Base-by-base conservation (phyloP, 2,888 invertebrate genomes). In the Drosophila nr. fundita region DNA sequence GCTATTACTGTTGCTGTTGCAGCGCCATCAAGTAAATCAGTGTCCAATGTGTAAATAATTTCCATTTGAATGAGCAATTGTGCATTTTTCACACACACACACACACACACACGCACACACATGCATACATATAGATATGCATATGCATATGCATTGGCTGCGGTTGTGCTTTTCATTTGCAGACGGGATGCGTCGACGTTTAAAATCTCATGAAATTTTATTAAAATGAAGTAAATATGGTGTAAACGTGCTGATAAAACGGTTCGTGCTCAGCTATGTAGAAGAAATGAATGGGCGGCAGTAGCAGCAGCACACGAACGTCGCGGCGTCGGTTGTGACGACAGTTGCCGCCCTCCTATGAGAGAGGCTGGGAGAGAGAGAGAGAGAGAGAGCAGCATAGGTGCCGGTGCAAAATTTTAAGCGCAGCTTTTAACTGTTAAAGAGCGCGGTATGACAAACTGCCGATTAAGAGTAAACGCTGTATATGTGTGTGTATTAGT, bases 211-310 rank as follows among this genome's bases (percentile, higher is more conserved):
- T 91, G 89, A 90, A 91, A 89, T 86, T 91, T 91, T 90, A 90
- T 91, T 91, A 89, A 90, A 88, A 90, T 89, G 91, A 90, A 92
- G 92, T 90, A 92, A 92, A 91, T 91, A 92, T 90, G 90, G 91
- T 92, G 92, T 92, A 92, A 92, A 92, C 87, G 88, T 91, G 90
- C 91, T 91, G 92, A 92, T 92, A 92, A 92, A 87, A 87, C 83
- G 78, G 68, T 85, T 86, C 87, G 84, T 85, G 85, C 87, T 86
- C 85, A 85, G 89, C 76, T 86, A 76, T 80, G 89, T 86, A 87
- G 85, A 85, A 85, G 78, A 76, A 80, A 79, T 77, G 80, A 86
- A 80, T 76, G 68, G 77, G 61, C 70, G 72, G 70, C 42, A 32
- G 50, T 57, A 30, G 21, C 49, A 40, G 53, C 45, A 32, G 54